Evolutionary conservation across 2,797 vertebrate species (phyloP), one percentile per base, ranked within the genome.

Genomic region (Molothrus aeneus): DNA sequence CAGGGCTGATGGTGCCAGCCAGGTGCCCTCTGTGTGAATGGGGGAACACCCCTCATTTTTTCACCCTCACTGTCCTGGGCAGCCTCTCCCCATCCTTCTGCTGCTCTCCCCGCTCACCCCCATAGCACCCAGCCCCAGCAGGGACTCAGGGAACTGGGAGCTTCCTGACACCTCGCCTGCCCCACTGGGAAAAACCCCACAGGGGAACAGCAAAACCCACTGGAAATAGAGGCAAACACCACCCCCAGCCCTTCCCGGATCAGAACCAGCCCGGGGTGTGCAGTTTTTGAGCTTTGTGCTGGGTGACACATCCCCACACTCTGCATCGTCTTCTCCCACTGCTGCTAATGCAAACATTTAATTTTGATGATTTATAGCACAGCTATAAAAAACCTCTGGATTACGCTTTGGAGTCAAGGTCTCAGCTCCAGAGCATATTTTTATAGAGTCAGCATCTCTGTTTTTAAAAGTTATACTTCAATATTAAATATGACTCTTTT

Each of bases 301-400:
- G 77, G 48, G 71, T 64, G 84, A 74, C 78, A 71, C 74, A 18
- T 90, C 70, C 80, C 60, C 90, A 42, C 26, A 1, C 83, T 94
- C 91, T 63, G 71, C 81, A 70, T 43, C 17, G 68, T 86, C 71
- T 95, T 64, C 88, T 90, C 86, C 57, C 0, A 0, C 51, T 3
- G 3, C 80, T 10, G 71, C 79, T 93, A 91, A 95, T 74, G 57
- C 94, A 93, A 95, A 96, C 95, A 95, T 97, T 96, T 96, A 96
- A 97, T 97, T 96, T 97, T 95, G 94, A 91, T 96, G 95, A 97
- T 97, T 97, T 97, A 96, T 96, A 69, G 87, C 92, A 25, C 1
- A 1, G 92, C 84, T 92, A 93, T 93, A 82, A 93, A 94, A 92
- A 88, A 86, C 45, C 51, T 71, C 89, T 87, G 88, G 86, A 89